A percentile compares a stretch with the other conserved stretches of the same genome.
Evolutionary conservation across 2,113 vertebrate genomes (phyloP).

Genomic region (Castor canadensis): DNA sequence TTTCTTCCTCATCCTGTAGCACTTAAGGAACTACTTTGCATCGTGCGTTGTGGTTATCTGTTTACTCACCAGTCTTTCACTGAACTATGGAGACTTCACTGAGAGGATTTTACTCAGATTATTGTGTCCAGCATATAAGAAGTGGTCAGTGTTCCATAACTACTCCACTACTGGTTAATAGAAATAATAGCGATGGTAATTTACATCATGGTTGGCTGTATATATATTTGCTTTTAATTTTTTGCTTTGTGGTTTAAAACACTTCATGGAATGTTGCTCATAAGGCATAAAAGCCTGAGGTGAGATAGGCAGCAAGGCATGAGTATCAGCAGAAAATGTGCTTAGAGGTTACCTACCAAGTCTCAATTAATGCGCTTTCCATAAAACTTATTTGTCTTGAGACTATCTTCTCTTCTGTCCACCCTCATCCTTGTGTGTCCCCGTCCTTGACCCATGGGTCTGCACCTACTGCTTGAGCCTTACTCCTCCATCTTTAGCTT

Average conservation of each 20-base stretch:
- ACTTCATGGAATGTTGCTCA: neutral
- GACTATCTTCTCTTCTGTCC: neutral
- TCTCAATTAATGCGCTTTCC: neutral
- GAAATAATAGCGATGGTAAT: neutral
- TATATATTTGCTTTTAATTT: neutral
- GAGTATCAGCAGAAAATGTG: neutral
- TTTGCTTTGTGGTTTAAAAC: conserved; percentile 16
- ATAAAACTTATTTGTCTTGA: neutral
- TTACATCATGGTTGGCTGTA: neutral
- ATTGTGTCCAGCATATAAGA: neutral
- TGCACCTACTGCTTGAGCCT: neutral
- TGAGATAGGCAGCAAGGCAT: neutral
- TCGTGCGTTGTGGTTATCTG: neutral
- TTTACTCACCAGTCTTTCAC: neutral
- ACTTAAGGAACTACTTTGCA: neutral
- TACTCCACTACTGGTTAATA: neutral
- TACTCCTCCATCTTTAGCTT: neutral
- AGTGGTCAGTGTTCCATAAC: neutral
- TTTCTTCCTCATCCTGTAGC: neutral
- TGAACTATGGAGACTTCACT: neutral
- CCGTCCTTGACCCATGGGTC: neutral
- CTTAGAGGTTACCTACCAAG: neutral
- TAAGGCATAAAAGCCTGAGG: neutral
- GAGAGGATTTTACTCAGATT: neutral
- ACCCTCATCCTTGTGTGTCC: neutral